Percentiles rank a stretch among this genome's conserved stretches.
phyloP scores from a whole-genome alignment of 1,140 invertebrate genomes.

The Drosophila burlai region DNA sequence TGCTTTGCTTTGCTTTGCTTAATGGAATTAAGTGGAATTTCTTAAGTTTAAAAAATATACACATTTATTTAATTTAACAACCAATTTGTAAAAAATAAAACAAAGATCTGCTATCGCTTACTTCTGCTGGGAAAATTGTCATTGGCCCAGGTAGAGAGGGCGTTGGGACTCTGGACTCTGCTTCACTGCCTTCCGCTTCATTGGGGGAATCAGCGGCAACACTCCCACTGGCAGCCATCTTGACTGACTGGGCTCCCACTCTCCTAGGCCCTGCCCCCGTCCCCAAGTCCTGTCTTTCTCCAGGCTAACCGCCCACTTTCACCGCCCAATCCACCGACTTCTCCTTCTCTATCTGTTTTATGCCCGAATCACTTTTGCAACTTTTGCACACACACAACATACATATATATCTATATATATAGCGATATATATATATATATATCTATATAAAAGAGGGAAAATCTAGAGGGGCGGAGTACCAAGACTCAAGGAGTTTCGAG shows the following conservation, averaged over 20 bases:
- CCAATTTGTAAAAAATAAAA: neutral
- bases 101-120: neutral
- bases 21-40: neutral
- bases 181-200: conserved; percentile 58
- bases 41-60: neutral
- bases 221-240: conserved; percentile 70
- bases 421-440: neutral
- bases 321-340: conserved; percentile 8
- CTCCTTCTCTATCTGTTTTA: conserved; percentile 56
- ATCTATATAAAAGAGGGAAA: conserved; percentile 1
- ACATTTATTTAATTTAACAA: neutral
- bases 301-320: neutral
- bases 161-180: neutral
- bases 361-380: conserved; percentile 79
- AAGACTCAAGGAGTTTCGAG: conserved; percentile 26
- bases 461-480: neutral
- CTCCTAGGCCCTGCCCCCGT: neutral
- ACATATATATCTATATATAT: conserved; percentile 1
- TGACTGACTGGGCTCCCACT: conserved; percentile 58
- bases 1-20: neutral
- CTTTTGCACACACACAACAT: conserved; percentile 45
- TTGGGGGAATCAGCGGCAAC: conserved; percentile 42
- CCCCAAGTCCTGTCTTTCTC: neutral
- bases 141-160: conserved; percentile 47
- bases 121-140: conserved; percentile 34